Evolutionary conservation across 1,140 invertebrate genomes (phyloP), one percentile per base, ranked within the genome.

Genomic region (Chironomus striatipennis): DNA sequence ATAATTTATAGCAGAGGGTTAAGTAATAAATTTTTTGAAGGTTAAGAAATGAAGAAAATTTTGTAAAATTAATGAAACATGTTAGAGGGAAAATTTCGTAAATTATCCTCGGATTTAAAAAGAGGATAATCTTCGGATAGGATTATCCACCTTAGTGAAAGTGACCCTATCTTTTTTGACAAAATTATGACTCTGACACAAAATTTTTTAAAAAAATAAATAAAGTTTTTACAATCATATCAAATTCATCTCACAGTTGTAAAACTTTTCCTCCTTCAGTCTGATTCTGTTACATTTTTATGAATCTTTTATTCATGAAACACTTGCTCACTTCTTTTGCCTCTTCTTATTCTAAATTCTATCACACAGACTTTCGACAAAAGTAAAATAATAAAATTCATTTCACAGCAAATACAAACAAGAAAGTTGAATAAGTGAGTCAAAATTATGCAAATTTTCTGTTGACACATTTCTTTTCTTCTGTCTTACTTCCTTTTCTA

Each of bases 381-480:
- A 57, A 57, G 47, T 57, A 34, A 34, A 34, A 34, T 34, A 34
- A 34, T 34, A 34, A 34, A 34, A 34, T 34, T 34, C 24, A 34
- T 34, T 34, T 34, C 24, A 34, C 24, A 34, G 24, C 24, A 34
- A 34, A 34, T 34, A 34, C 24, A 34, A 34, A 34, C 24, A 34
- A 5, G 24, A 34, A 34, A 34, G 24, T 34, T 34, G 24, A 34
- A 34, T 34, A 57, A 57, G 10, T 4, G 47, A 57, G 47, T 57
- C 47, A 57, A 57, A 57, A 57, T 10, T 57, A 70, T 70, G 65
- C 18, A 70, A 70, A 70, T 70, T 70, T 70, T 57, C 47, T 70
- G 65, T 70, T 70, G 65, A 70, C 65, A 70, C 20, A 70, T 70
- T 18, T 70, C 12, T 2, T 34, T 34, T 34, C 24, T 34, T 34